Base-by-base conservation (phyloP, 1,140 invertebrate species). In the Probaryconus sp. region DNA sequence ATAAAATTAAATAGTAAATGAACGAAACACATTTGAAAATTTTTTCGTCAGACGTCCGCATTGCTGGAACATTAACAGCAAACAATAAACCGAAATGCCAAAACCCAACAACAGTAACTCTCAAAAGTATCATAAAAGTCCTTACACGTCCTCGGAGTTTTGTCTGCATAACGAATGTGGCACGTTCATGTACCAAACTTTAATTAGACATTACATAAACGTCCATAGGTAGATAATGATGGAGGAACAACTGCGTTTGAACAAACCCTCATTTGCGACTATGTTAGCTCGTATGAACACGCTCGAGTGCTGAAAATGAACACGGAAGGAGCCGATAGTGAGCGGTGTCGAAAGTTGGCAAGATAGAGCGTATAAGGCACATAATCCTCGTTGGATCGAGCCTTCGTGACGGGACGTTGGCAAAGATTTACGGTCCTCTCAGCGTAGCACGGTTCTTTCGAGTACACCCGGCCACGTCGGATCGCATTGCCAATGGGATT, bases 401-500 rank as follows among this genome's bases (percentile, higher is more conserved):
- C 71, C 82, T 78, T 79, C 76, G 78, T 79, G 79, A 83, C 81
- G 73, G 81, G 81, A 81, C 55, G 81, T 81, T 85, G 86, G 83
- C 81, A 80, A 83, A 71, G 83, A 87, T 86, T 87, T 87, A 86
- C 73, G 79, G 78, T 50, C 72, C 73, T 78, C 78, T 81, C 79
- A 79, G 79, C 80, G 79, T 83, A 80, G 81, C 83, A 78, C 79
- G 79, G 79, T 83, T 82, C 78, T 77, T 74, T 81, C 78, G 78
- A 83, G 77, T 76, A 75, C 78, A 81, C 76, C 68, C 67, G 76
- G 78, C 80, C 75, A 79, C 79, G 78, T 83, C 76, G 80, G 77
- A 85, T 85, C 81, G 79, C 82, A 84, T 85, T 83, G 82, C 79
- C 82, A 82, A 83, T 83, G 80, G 79, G 85, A 85, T 85, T 83